Evolutionary conservation across 2,797 vertebrate species (phyloP).

Genomic region (Crenichthys baileyi): DNA sequence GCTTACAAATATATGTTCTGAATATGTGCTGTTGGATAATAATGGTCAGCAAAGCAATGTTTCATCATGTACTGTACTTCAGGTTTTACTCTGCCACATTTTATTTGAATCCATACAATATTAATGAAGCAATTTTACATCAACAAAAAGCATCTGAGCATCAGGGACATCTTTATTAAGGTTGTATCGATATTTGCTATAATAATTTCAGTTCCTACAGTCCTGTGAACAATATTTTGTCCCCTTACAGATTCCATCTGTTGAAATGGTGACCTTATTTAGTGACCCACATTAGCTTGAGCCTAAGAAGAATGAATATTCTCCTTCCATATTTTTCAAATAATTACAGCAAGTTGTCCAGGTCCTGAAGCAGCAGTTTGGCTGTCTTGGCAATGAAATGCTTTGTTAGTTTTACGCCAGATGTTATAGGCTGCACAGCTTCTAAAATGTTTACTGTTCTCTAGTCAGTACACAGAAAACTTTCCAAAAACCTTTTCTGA

Average conservation of each 20-base stretch:
- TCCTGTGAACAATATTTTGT: not conserved
- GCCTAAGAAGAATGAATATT: not conserved
- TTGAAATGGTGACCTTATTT: not conserved
- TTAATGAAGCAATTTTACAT: slow-evolving; percentile 3
- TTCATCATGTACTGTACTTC: not conserved
- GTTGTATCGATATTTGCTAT: not conserved
- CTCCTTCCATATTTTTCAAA: not conserved
- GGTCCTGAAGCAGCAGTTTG: not conserved
- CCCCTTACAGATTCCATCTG: not conserved
- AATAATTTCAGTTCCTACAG: not conserved
- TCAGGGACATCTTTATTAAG: not conserved
- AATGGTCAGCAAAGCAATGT: not conserved
- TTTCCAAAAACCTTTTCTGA: not conserved
- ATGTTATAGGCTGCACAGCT: not conserved
- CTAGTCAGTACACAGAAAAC: not conserved
- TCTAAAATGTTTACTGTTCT: not conserved
- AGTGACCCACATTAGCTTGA: not conserved
- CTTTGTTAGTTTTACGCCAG: not conserved
- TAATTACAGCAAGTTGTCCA: not conserved
- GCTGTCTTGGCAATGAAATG: not conserved
- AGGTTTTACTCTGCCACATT: slow-evolving; percentile 3
- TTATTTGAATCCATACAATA: not conserved
- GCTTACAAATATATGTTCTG: not conserved
- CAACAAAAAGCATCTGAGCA: not conserved
- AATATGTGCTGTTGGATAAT: not conserved